These are phyloP conservation scores for Chrysomela aeneicollis DNA, from an alignment of 2,888 invertebrate genomes.

Conservation along the genomic window DNA sequence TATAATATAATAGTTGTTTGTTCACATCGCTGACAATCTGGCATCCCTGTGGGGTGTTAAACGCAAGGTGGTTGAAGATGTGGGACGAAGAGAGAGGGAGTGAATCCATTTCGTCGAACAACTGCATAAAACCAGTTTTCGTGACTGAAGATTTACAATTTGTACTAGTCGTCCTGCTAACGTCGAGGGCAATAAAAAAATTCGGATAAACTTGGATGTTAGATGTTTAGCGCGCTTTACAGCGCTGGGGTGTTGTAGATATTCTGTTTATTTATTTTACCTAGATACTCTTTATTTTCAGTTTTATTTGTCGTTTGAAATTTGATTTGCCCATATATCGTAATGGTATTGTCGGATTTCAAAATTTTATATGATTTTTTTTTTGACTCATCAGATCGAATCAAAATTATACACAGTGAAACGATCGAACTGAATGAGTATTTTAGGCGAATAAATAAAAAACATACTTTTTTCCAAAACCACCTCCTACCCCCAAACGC, in stretches of 20 bases:
- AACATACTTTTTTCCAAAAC: too few relatives aligned
- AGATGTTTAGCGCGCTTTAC: not conserved
- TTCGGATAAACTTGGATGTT: conserved; percentile 11
- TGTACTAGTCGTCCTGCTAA: conserved; percentile 51
- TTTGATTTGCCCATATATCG: too few relatives aligned
- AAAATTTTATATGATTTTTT: too few relatives aligned
- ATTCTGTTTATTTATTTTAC: not conserved
- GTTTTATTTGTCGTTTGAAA: not conserved
- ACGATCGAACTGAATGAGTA: too few relatives aligned
- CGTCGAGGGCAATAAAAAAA: conserved; percentile 33
- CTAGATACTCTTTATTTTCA: not conserved
- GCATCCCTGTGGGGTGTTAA: conserved; percentile 13
- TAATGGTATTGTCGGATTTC: too few relatives aligned
- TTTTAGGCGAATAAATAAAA: too few relatives aligned
- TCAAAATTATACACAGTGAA: too few relatives aligned
- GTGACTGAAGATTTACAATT: conserved; percentile 58
- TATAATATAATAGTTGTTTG: too few relatives aligned
- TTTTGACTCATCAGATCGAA: too few relatives aligned
- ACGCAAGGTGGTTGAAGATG: conserved; percentile 34
- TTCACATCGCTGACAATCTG: not conserved
- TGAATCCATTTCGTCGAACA: conserved; percentile 37
- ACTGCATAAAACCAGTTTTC: conserved; percentile 59
- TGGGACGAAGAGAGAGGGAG: conserved; percentile 30
- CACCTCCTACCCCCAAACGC: too few relatives aligned
- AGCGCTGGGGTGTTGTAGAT: not conserved